Evolutionary conservation across 2,113 vertebrate genomes (phyloP).

Genomic region (Zapornia atra): DNA sequence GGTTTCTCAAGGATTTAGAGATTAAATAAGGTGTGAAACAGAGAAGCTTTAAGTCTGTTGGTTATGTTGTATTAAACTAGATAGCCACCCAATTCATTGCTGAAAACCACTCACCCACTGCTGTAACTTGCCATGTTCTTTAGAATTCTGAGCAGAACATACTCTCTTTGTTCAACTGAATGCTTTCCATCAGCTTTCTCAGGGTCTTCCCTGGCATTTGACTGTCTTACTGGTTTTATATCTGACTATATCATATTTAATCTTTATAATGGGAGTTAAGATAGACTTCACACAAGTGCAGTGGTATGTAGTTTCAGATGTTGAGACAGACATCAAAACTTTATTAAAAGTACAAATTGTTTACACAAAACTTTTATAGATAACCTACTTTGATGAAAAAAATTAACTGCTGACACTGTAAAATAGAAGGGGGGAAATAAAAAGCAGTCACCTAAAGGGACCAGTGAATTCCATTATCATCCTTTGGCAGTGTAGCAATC

Average conservation of each 20-base stretch:
- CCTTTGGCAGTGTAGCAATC: neutral
- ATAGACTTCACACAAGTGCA: neutral
- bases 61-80: neutral
- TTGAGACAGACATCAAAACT: neutral
- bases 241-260: neutral
- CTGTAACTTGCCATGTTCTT: neutral
- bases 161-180: neutral
- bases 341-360: neutral
- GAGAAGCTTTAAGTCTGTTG: neutral
- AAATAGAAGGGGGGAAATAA: neutral
- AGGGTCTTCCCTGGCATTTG: neutral
- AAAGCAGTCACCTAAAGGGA: neutral
- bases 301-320: neutral
- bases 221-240: neutral
- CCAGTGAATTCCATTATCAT: neutral
- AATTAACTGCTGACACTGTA: neutral
- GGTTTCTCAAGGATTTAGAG: neutral
- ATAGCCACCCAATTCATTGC: neutral
- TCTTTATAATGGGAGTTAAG: neutral
- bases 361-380: neutral
- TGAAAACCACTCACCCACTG: neutral
- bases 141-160: neutral
- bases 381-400: neutral
- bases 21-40: neutral
- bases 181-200: neutral